These are phyloP conservation scores for Homalodisca vitripennis DNA, from an alignment of 1,140 invertebrate species.

Conservation along the genomic window DNA sequence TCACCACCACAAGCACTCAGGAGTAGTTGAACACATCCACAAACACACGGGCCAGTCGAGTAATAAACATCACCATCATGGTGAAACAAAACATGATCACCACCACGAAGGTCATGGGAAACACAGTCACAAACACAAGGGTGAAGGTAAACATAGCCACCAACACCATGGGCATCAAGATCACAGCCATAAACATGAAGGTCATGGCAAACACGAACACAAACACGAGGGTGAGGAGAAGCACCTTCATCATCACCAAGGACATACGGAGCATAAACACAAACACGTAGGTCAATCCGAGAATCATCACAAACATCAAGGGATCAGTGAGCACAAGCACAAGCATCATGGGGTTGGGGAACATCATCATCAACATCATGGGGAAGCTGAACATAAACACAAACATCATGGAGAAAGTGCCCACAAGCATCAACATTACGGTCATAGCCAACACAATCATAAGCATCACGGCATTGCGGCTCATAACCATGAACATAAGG, in stretches of 20 bases:
- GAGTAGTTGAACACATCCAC: conserved; percentile 15
- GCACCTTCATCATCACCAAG: conserved; percentile 17
- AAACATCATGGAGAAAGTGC: conserved; percentile 22
- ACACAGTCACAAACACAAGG: conserved; percentile 24
- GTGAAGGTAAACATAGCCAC: conserved; percentile 16
- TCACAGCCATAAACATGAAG: conserved; percentile 11
- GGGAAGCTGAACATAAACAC: conserved; percentile 20
- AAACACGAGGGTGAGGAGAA: conserved; percentile 18
- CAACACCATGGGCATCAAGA: conserved; percentile 8
- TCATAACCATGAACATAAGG: conserved; percentile 13
- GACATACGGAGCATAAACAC: conserved; percentile 24
- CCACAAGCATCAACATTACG: conserved; percentile 19
- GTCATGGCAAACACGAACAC: conserved; percentile 8
- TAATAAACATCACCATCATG: conserved; percentile 17
- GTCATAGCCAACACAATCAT: conserved; percentile 17
- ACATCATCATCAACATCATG: conserved; percentile 11
- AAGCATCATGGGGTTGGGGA: background rate
- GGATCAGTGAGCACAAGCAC: conserved; percentile 11
- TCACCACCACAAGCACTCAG: conserved; percentile 24
- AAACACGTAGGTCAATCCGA: conserved; percentile 29
- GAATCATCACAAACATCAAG: conserved; percentile 25
- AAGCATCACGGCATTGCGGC: conserved; percentile 17
- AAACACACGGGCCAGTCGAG: conserved; percentile 3
- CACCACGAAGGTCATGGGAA: conserved; percentile 10
- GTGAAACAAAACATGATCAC: conserved; percentile 3